These are phyloP conservation scores for Allacma fusca DNA, from an alignment of 2,888 invertebrate species.

Conservation along the genomic window DNA sequence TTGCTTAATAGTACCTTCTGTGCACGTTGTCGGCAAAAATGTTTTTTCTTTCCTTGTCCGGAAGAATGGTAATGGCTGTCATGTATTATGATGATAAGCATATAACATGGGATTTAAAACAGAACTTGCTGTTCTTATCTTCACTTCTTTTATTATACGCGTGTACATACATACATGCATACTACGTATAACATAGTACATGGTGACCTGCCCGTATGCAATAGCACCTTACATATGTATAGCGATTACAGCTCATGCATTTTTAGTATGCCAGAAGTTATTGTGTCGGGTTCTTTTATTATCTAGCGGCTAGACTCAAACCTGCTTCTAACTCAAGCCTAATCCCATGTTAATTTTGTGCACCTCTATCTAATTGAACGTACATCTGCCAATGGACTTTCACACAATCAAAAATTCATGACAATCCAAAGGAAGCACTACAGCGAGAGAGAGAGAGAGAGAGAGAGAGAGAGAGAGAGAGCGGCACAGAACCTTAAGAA, in stretches of 20 bases:
- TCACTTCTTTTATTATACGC: background rate
- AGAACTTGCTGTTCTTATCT: slow-evolving; percentile 4
- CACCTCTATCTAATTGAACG: background rate
- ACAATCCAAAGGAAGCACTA: background rate
- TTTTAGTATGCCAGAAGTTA: background rate
- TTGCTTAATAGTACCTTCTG: background rate
- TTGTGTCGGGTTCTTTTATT: slow-evolving; percentile 16
- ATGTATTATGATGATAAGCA: slow-evolving; percentile 16
- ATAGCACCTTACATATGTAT: background rate
- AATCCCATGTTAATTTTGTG: slow-evolving; percentile 12
- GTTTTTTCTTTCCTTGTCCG: slow-evolving; percentile 1
- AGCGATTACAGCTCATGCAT: background rate
- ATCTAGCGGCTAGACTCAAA: background rate
- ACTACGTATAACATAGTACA: too few relatives aligned
- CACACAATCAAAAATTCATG: slow-evolving; percentile 18
- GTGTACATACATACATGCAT: too few relatives aligned
- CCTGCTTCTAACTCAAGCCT: background rate
- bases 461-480: slow-evolving; percentile 1
- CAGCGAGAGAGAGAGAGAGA: background rate
- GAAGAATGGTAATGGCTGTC: slow-evolving; percentile 21
- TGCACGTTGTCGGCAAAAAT: slow-evolving; percentile 13
- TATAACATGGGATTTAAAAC: slow-evolving; percentile 3
- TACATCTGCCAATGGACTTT: slow-evolving; percentile 7
- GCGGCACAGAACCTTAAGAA: too few relatives aligned
- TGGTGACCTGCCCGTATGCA: too few relatives aligned